Base-by-base conservation (phyloP, 2,113 vertebrate genomes). In the Athene noctua region DNA sequence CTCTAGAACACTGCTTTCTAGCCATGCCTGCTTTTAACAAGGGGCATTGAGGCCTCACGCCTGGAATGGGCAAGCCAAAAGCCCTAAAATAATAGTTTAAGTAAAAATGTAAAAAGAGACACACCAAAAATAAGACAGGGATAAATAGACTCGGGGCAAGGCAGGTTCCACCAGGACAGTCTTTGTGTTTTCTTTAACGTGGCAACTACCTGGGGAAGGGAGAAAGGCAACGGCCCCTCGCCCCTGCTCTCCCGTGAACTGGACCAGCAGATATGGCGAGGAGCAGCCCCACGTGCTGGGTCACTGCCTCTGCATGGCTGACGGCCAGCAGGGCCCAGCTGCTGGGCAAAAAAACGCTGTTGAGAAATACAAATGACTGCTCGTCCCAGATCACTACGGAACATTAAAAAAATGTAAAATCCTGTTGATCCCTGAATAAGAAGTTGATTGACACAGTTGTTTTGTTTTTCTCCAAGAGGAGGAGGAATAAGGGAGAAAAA, bases 391-490 rank as follows among this genome's bases (percentile, higher is more conserved):
- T 97, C 95, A 17, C 90, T 96, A 86, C 2, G 36, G 95, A 98
- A 97, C 94, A 86, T 65, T 97, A 98, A 92, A 98, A 98, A 98
- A 97, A 96, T 94, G 80, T 97, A 97, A 98, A 98, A 98, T 98
- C 97, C 98, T 97, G 97, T 98, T 95, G 97, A 98, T 98, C 98
- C 98, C 98, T 98, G 98, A 98, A 98, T 98, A 97, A 97, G 96
- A 98, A 96, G 97, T 61, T 97, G 97, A 97, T 97, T 97, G 95
- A 97, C 97, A 87, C 91, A 97, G 97, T 98, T 97, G 94, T 94
- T 96, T 91, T 52, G 94, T 94, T 96, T 96, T 97, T 98, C 97
- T 97, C 96, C 94, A 40, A 95, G 96, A 95, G 87, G 93, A 92
- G 94, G 92, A 97, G 83, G 93, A 97, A 83, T 80, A 95, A 92